Evolutionary conservation across 2,888 invertebrate species (phyloP), one percentile per base, ranked within the genome.

Genomic region (Lydus trimaculatus): DNA sequence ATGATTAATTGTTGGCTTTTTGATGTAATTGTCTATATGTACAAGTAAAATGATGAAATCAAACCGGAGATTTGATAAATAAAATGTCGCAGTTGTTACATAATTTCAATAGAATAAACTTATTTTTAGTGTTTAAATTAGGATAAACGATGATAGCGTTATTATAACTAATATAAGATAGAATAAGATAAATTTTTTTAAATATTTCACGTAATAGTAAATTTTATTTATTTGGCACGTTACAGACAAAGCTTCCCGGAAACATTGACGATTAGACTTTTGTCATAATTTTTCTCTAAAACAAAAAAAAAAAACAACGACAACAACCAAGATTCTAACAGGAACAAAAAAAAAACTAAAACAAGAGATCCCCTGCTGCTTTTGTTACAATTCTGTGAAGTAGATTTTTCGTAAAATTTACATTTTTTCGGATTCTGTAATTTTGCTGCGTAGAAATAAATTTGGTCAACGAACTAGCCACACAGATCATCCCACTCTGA

Each of bases 151-250:
- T 61, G 64, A 68, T 61, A 58, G 61, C 25, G 9, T 58, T 64
- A 58, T 39, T 23, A 17, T 15, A 15, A 31, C 7, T 15, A 25
- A 25, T 25, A 31, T 23, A 43, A 39, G 39, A 33, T 20, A 33
- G 39, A 67, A 17, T 39, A 56, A 67, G 67, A 56, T 61, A 60
- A 11, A n/a, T n/a, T n/a, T n/a, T n/a, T n/a, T n/a, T n/a, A n/a
- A n/a, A n/a, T n/a, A 56, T 28, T 25, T 39, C 31, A 68, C 64
- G 64, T 64, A 68, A 68, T 61, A 61, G n/a, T 58, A 31, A 61
- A 64, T 67, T 61, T 20, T 68, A 58, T 68, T 62, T 63, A 65
- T 69, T 69, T 69, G 69, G 69, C 65, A 69, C 69, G 65, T 69
- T 65, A 56, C 58, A 61, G 61, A 25, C 43, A 61, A 39, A 61